Conservation (phyloP, 2,113 vertebrate genomes). For the Nannobrachium achirus region DNA sequence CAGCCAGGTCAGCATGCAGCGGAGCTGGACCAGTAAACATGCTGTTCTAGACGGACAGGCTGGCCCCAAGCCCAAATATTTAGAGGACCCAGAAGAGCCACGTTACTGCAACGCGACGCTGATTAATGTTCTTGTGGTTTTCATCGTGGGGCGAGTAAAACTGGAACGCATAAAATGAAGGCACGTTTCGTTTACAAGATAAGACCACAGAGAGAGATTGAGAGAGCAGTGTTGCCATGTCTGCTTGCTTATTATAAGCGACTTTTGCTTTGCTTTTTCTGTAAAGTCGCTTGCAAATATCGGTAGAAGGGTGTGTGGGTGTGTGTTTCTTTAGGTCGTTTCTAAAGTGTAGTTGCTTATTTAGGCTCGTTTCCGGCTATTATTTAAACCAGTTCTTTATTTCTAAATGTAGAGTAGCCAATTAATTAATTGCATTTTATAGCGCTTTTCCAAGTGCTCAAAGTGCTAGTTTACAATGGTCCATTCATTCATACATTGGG, state of each 20-base stretch:
- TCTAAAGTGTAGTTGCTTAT: no score
- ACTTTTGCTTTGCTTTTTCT: no score
- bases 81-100: conserved; percentile 21
- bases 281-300: no score
- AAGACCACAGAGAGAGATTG: background rate
- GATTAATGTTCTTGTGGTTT: conserved; percentile 13
- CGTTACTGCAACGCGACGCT: conserved; percentile 16
- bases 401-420: no score
- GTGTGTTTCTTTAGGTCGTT: no score
- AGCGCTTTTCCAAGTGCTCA: no score
- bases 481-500: no score
- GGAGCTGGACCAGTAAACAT: background rate
- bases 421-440: no score
- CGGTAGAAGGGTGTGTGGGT: no score
- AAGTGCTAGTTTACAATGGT: no score
- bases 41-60: conserved; percentile 27
- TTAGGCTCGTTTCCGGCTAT: no score
- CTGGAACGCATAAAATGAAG: conserved; percentile 5
- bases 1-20: conserved; percentile 35
- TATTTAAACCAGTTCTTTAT: no score
- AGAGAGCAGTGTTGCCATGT: background rate
- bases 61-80: conserved; percentile 52
- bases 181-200: background rate
- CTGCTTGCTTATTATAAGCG: background rate
- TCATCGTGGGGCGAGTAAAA: background rate